Evolutionary conservation across 1,140 invertebrate species (phyloP).

Genomic region (Eumaeus atala): DNA sequence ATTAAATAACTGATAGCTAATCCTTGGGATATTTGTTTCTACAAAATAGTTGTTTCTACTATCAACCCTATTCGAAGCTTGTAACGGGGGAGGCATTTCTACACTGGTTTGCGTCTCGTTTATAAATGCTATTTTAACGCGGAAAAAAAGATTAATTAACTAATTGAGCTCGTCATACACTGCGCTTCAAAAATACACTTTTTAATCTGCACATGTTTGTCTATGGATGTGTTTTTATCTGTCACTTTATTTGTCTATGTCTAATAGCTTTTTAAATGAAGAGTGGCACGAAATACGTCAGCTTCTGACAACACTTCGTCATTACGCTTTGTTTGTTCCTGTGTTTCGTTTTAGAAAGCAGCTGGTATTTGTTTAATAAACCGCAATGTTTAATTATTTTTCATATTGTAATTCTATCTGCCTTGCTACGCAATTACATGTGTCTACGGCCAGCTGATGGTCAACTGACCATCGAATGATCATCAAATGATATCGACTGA

Average conservation of each 20-base stretch:
- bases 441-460: no score
- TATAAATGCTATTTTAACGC: slow-evolving; percentile 73
- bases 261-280: slow-evolving; percentile 6
- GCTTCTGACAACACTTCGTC: no score
- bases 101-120: slow-evolving; percentile 60
- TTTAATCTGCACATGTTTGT: slow-evolving; percentile 22
- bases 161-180: slow-evolving; percentile 61
- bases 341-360: no score
- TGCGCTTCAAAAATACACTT: slow-evolving; percentile 25
- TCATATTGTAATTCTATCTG: no score
- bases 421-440: no score
- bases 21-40: no score
- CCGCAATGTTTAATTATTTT: no score
- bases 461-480: no score
- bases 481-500: no score
- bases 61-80: slow-evolving; percentile 39
- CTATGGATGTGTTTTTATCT: slow-evolving; percentile 15
- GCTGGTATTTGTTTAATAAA: no score
- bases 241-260: slow-evolving; percentile 11
- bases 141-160: slow-evolving; percentile 74
- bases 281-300: background rate
- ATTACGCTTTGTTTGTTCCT: no score
- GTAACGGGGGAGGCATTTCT: slow-evolving; percentile 55
- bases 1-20: no score
- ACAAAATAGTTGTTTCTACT: background rate